Conservation (phyloP, 2,888 invertebrate genomes). For the Phymatocera aterrima region DNA sequence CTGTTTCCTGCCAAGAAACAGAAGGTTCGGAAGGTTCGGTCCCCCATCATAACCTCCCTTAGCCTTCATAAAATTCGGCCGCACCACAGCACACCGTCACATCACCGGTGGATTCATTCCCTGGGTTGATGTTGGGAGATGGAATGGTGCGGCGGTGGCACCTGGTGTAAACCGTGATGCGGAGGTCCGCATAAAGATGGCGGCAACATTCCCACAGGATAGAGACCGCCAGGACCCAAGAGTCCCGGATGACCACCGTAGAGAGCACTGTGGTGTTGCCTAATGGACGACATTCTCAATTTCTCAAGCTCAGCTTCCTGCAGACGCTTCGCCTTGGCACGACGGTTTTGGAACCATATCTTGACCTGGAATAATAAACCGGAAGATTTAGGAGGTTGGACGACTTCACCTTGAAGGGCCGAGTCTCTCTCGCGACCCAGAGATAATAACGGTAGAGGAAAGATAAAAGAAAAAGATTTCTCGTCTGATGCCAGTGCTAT, state of each 20-base stretch:
- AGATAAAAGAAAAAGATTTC: constrained; percentile 4
- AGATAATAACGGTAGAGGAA: neutral
- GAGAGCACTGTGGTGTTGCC: constrained; percentile 70
- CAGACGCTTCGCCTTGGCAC: constrained; percentile 97
- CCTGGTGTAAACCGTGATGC: constrained; percentile 69
- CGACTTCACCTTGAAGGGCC: constrained; percentile 21
- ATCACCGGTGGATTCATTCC: constrained; percentile 57
- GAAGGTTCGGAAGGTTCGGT: neutral
- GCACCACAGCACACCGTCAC: constrained; percentile 4
- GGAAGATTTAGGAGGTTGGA: constrained; percentile 35
- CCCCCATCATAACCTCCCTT: neutral
- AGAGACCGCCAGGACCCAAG: constrained; percentile 65
- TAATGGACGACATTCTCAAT: constrained; percentile 86
- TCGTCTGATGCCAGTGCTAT: neutral
- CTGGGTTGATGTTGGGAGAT: constrained; percentile 65
- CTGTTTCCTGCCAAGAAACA: constrained; percentile 4
- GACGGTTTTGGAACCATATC: constrained; percentile 96
- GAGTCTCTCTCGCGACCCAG: neutral
- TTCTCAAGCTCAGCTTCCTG: constrained; percentile 99
- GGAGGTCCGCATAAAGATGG: constrained; percentile 49
- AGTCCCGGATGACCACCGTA: constrained; percentile 70
- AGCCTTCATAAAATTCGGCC: neutral
- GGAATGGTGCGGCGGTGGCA: constrained; percentile 63
- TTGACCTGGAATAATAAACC: constrained; percentile 81
- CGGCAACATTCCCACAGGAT: constrained; percentile 67